These are phyloP conservation scores for Phaetusa simplex DNA, from an alignment of 2,113 vertebrate genomes.

Conservation along the genomic window DNA sequence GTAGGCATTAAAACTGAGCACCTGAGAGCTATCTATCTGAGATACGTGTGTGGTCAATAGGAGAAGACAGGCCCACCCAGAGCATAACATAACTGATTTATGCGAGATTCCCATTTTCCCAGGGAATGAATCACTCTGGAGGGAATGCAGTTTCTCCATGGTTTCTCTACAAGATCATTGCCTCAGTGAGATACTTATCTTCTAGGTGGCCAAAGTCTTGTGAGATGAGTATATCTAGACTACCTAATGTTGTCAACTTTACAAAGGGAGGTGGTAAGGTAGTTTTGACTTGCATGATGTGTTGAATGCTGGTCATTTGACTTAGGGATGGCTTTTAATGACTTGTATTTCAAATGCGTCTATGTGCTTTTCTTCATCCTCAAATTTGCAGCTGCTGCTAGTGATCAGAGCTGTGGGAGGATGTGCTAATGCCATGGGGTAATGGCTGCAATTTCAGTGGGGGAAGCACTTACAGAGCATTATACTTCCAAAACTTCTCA, in stretches of 20 bases:
- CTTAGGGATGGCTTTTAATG: background rate
- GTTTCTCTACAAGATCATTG: background rate
- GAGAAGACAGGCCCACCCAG: background rate
- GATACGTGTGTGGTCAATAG: background rate
- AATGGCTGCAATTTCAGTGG: background rate
- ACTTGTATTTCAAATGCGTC: background rate
- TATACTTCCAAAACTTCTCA: background rate
- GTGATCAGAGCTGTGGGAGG: background rate
- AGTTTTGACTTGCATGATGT: background rate
- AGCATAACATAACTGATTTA: background rate
- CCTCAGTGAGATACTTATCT: background rate
- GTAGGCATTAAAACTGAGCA: background rate
- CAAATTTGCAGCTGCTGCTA: background rate
- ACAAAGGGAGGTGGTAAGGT: background rate
- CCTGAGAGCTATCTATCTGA: background rate
- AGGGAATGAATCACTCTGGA: background rate
- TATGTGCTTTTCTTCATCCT: background rate
- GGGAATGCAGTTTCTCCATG: background rate
- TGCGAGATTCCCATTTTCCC: background rate
- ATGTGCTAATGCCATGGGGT: background rate
- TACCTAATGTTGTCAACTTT: background rate
- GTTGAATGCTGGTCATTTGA: background rate
- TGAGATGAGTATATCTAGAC: background rate
- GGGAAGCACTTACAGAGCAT: background rate
- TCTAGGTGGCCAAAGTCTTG: background rate